phyloP scores from a whole-genome alignment of 2,888 invertebrate species.

The Lagria hirta region DNA sequence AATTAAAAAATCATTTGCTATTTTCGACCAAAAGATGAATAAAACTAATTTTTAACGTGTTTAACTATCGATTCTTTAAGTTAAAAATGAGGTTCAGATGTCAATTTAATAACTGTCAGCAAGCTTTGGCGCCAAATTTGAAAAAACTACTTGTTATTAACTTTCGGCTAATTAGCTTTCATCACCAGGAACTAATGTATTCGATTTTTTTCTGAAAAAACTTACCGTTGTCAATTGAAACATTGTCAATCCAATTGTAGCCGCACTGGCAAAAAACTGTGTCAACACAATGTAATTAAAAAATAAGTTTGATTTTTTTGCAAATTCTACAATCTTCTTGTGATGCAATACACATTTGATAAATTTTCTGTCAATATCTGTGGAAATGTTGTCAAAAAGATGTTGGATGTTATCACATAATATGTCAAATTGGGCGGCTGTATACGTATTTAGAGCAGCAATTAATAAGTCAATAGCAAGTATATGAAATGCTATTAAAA shows the following conservation, averaged over 20 bases:
- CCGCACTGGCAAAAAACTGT: constrained; percentile 5
- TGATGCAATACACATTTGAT: constrained; percentile 3
- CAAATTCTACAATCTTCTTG: constrained; percentile 4
- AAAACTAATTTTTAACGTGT: too few species aligned
- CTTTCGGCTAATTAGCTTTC: too few species aligned
- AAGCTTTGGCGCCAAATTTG: too few species aligned
- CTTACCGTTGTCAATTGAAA: constrained; percentile 6
- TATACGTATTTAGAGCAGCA: constrained; percentile 7
- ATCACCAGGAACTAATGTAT: too few species aligned
- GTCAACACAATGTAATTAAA: constrained; percentile 3
- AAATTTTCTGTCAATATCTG: background rate
- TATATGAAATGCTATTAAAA: constrained; percentile 5
- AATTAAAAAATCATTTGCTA: too few species aligned
- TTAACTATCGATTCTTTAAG: too few species aligned
- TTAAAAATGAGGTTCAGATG: too few species aligned
- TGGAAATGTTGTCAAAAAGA: background rate
- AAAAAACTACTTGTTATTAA: too few species aligned
- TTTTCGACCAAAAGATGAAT: too few species aligned
- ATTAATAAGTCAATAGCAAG: constrained; percentile 2
- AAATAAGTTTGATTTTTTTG: constrained; percentile 2
- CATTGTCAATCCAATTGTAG: constrained; percentile 4
- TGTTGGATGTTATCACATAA: constrained; percentile 5
- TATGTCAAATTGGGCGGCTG: constrained; percentile 4
- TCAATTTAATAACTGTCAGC: too few species aligned
- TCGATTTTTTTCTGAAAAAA: too few species aligned